Evolutionary conservation across 1,140 invertebrate genomes (phyloP), one percentile per base, ranked within the genome.

Genomic region (Polyergus mexicanus): DNA sequence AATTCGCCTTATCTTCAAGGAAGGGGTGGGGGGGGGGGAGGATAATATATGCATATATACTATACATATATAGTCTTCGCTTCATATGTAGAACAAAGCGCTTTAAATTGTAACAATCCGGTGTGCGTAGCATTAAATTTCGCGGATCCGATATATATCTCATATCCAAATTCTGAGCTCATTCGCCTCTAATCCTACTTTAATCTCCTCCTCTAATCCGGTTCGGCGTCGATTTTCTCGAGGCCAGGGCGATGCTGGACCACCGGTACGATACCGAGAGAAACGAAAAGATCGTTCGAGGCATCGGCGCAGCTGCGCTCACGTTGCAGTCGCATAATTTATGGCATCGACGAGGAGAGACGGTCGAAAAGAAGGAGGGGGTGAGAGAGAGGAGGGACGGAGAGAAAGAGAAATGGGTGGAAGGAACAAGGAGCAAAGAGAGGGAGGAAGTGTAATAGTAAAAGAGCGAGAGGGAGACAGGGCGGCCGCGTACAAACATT

Each of bases 261-360:
- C 78, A 74, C 68, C 66, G 66, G 66, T 81, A 58, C 54, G 25
- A 72, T 51, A 81, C 66, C 66, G 38, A 5, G 75, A 72, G 54
- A 54, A 81, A 47, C 78, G 54, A 41, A 28, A 72, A 28, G 78
- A 74, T 83, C 68, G 56, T 74, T 44, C 35, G 87, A 89, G 90
- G 87, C 90, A 91, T 87, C 90, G 85, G 83, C 89, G 92, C 94
- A 94, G 92, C 93, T 94, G 93, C 90, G 91, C 92, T 87, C 91
- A 92, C 90, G 85, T 89, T 93, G 93, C 86, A 77, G 85, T 93
- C 91, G 91, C 90, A 92, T 94, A 94, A 94, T 94, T 94, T 94
- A 94, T 94, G 91, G 93, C 93, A 93, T 84, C 80, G 89, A 91
- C 91, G 89, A 89, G 88, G 69, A 86, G 89, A 86, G 84, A 84